Evolutionary conservation across 1,140 invertebrate species (phyloP).

Genomic region (Hermetia illucens): DNA sequence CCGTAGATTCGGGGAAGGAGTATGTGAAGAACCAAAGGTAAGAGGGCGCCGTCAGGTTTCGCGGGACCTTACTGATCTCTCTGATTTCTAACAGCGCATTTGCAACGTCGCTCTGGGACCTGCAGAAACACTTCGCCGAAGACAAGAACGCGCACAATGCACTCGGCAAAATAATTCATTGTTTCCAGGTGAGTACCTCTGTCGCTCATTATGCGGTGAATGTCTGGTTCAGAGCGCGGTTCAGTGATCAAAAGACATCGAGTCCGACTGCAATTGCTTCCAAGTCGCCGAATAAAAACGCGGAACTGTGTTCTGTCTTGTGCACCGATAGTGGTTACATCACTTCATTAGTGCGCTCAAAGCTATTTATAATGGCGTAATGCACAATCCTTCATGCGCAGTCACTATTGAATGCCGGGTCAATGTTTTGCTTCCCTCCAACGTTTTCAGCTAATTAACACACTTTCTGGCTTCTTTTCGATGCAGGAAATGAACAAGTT

Average conservation of each 20-base stretch:
- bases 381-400: too few relatives aligned
- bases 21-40: conserved; percentile 79
- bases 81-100: conserved; percentile 45
- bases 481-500: conserved; percentile 80
- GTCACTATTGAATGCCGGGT: too few relatives aligned
- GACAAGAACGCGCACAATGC: conserved; percentile 38
- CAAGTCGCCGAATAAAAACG: too few relatives aligned
- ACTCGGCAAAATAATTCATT: conserved; percentile 28
- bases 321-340: too few relatives aligned
- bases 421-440: too few relatives aligned
- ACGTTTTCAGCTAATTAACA: not conserved
- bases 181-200: conserved; percentile 42
- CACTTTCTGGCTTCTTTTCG: conserved; percentile 3
- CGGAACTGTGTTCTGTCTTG: too few relatives aligned
- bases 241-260: too few relatives aligned
- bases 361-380: too few relatives aligned
- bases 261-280: too few relatives aligned
- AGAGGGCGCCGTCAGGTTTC: conserved; percentile 3
- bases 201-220: too few relatives aligned
- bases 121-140: conserved; percentile 61
- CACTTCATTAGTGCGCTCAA: too few relatives aligned
- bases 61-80: not conserved
- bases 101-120: conserved; percentile 69
- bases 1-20: conserved; percentile 76
- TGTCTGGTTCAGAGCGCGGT: too few relatives aligned